phyloP scores from a whole-genome alignment of 2,113 vertebrate genomes.

The Xiphophorus couchianus region DNA sequence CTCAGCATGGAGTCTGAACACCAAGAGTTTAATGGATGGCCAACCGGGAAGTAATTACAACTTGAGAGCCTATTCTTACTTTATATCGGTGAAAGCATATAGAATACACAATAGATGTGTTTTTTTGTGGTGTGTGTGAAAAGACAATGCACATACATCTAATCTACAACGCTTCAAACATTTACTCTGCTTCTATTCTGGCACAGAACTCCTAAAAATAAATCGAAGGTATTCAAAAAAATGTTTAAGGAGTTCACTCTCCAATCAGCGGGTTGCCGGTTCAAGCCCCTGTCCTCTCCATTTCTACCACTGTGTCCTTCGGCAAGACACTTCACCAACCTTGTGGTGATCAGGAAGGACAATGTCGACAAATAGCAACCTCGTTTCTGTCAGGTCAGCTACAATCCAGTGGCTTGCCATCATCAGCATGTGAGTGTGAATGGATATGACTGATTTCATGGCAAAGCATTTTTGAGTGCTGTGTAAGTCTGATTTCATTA shows the following conservation, averaged over 20 bases:
- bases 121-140: background rate
- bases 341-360: too few species aligned
- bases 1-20: background rate
- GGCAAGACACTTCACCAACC: too few species aligned
- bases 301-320: too few species aligned
- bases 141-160: background rate
- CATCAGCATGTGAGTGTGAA: too few species aligned
- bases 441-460: too few species aligned
- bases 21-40: conserved; percentile 9
- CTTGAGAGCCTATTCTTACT: conserved; percentile 15
- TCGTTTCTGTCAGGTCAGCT: too few species aligned
- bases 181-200: background rate
- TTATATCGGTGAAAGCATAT: conserved; percentile 6
- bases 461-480: too few species aligned
- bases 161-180: background rate
- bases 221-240: background rate
- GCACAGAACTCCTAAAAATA: background rate
- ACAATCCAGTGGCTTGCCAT: too few species aligned
- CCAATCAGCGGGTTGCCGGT: too few species aligned
- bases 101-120: background rate
- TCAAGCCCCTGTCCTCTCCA: too few species aligned
- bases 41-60: conserved; percentile 22
- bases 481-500: background rate
- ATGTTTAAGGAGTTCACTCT: too few species aligned
- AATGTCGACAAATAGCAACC: too few species aligned